Percentiles rank a stretch among this genome's conserved stretches.
These are phyloP conservation scores for Apomyelois bistriatella DNA, from an alignment of 2,888 invertebrate genomes.

Conservation along the genomic window DNA sequence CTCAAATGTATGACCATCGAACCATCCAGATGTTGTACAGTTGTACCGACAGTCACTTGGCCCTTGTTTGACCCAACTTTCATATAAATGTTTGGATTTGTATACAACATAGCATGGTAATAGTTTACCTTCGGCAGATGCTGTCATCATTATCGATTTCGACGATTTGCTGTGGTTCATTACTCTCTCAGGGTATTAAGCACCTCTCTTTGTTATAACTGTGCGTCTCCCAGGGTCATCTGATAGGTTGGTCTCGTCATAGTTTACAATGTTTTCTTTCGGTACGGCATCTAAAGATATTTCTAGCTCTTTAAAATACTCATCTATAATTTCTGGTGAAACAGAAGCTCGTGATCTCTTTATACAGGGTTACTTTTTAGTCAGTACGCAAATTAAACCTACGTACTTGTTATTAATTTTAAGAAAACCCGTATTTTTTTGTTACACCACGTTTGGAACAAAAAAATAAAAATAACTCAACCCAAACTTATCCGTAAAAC, in stretches of 20 bases:
- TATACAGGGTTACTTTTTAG: too few relatives aligned
- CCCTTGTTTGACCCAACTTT: conserved; percentile 39
- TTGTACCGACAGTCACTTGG: background rate
- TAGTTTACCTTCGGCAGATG: background rate
- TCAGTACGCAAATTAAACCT: too few relatives aligned
- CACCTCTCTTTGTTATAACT: background rate
- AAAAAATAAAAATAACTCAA: too few relatives aligned
- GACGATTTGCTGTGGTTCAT: background rate
- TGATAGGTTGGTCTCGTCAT: conserved; percentile 13
- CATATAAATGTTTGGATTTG: conserved; percentile 30
- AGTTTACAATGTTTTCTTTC: conserved; percentile 5
- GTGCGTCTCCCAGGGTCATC: background rate
- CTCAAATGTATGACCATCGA: conserved; percentile 37
- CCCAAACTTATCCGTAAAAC: too few relatives aligned
- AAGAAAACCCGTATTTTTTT: too few relatives aligned
- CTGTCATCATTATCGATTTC: background rate
- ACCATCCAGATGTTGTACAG: conserved; percentile 37
- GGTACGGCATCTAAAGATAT: conserved; percentile 16
- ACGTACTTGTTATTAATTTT: too few relatives aligned
- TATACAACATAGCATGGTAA: conserved; percentile 12
- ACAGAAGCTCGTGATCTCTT: conserved; percentile 25
- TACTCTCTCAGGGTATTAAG: background rate
- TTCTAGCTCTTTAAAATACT: conserved; percentile 22
- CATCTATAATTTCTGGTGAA: conserved; percentile 20
- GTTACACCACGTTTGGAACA: too few relatives aligned